A percentile compares a stretch with the other conserved stretches of the same genome.
phyloP scores from a whole-genome alignment of 2,113 vertebrate species.

The Macaca mulatta region DNA sequence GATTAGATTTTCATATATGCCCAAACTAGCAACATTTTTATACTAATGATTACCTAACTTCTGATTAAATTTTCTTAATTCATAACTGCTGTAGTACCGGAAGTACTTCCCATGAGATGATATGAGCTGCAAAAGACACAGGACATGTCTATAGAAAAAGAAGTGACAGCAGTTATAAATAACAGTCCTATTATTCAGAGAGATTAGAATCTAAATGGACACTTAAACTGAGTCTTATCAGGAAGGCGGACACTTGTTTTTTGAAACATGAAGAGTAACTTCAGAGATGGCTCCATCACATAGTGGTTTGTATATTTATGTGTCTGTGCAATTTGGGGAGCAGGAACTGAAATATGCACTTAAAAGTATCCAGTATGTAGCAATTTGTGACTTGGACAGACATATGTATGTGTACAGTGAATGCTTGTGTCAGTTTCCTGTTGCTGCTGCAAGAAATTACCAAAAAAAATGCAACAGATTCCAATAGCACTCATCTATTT shows the following conservation, averaged over 20 bases:
- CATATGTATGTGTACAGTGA: background rate
- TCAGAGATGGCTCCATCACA: background rate
- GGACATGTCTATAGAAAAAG: background rate
- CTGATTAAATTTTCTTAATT: constrained; percentile 41
- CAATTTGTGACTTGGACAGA: background rate
- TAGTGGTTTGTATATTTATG: background rate
- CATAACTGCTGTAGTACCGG: background rate
- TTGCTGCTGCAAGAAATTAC: background rate
- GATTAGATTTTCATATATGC: constrained; percentile 43
- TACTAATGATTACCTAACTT: constrained; percentile 46
- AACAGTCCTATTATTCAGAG: background rate
- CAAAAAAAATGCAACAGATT: background rate
- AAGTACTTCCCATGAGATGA: background rate
- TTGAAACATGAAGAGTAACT: background rate
- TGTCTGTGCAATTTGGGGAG: background rate
- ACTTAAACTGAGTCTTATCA: background rate
- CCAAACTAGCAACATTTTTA: constrained; percentile 14
- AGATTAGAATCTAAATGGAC: constrained; percentile 2
- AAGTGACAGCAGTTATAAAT: background rate
- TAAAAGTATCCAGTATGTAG: background rate
- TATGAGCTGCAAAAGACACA: background rate
- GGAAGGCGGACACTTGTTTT: background rate
- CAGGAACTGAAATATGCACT: background rate
- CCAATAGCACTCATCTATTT: background rate
- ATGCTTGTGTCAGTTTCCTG: background rate